Conservation (phyloP, 2,797 vertebrate genomes). For the Hybognathus amarus region DNA sequence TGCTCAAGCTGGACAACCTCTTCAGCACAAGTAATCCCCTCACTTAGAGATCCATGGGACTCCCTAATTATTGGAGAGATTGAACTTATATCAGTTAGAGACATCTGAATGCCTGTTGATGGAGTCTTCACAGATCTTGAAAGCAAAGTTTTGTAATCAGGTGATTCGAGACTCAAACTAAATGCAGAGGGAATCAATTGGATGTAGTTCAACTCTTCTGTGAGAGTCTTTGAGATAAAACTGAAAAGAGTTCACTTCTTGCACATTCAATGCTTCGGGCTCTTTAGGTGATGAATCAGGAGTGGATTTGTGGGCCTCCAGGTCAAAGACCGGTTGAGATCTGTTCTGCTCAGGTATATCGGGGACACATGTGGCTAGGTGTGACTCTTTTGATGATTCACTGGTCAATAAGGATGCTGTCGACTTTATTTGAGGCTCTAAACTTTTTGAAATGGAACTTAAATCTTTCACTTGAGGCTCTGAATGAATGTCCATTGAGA, state of each 20-base stretch:
- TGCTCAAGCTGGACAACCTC: slow-evolving; percentile 60
- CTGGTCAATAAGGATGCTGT: no score
- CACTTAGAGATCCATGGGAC: slow-evolving; percentile 27
- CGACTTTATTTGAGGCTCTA: slow-evolving; percentile 43
- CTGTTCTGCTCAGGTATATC: slow-evolving; percentile 19
- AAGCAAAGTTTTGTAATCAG: slow-evolving; percentile 65
- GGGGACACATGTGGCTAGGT: not conserved
- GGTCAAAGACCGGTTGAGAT: slow-evolving; percentile 9
- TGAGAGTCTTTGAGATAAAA: slow-evolving; percentile 65
- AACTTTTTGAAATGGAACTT: slow-evolving; percentile 46
- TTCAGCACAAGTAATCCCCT: slow-evolving; percentile 1
- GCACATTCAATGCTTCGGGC: slow-evolving; percentile 31
- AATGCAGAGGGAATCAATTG: slow-evolving; percentile 49
- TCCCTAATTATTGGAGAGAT: slow-evolving; percentile 59
- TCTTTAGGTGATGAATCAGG: slow-evolving; percentile 23
- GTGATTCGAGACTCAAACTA: slow-evolving; percentile 60
- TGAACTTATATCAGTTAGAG: slow-evolving; percentile 58
- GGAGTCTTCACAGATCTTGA: slow-evolving; percentile 60
- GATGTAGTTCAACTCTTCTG: slow-evolving; percentile 70
- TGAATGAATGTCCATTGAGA: slow-evolving; percentile 57
- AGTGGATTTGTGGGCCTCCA: not conserved
- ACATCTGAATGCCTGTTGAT: slow-evolving; percentile 55
- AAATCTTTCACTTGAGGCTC: slow-evolving; percentile 46
- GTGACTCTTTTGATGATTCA: no score
- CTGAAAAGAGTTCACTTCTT: slow-evolving; percentile 57